Evolutionary conservation across 1,140 invertebrate genomes (phyloP).

Genomic region (Drosophila micromelanica): DNA sequence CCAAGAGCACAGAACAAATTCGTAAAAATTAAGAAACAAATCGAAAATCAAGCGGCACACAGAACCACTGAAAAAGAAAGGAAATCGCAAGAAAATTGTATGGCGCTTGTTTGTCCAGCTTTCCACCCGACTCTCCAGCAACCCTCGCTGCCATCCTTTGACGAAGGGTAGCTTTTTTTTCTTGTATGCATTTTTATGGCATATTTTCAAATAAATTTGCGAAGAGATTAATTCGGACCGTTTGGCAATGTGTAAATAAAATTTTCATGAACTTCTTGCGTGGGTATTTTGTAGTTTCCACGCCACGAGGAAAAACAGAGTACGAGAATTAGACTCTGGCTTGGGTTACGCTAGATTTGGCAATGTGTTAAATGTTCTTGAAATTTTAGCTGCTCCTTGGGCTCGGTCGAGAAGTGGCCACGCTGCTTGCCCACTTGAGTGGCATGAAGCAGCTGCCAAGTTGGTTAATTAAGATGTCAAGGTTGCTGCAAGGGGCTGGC

Average conservation of each 20-base stretch:
- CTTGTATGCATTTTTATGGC: conserved; percentile 82
- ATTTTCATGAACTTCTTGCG: conserved; percentile 78
- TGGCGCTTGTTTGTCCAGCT: conserved; percentile 71
- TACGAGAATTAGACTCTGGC: conserved; percentile 21
- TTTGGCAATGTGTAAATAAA: conserved; percentile 82
- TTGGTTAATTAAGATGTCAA: conserved; percentile 79
- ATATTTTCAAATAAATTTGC: conserved; percentile 83
- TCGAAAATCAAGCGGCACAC: conserved; percentile 72
- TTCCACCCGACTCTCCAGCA: background rate
- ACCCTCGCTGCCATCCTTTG: background rate
- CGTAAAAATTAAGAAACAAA: conserved; percentile 83
- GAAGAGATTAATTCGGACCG: conserved; percentile 80
- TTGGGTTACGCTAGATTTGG: conserved; percentile 76
- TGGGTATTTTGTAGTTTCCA: conserved; percentile 49
- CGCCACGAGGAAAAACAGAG: background rate
- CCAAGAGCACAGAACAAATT: conserved; percentile 74
- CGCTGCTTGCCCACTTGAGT: conserved; percentile 64
- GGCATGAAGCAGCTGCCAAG: conserved; percentile 57
- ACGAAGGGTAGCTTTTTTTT: conserved; percentile 44
- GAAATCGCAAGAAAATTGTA: conserved; percentile 63
- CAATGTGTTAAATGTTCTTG: conserved; percentile 82
- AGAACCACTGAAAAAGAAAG: background rate
- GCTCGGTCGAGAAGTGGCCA: conserved; percentile 18
- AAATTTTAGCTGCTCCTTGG: conserved; percentile 57
- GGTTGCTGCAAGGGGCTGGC: conserved; percentile 44